A percentile compares a stretch with the other conserved stretches of the same genome.
Conservation (phyloP, 2,797 vertebrate genomes). For the Oreochromis grahami region DNA sequence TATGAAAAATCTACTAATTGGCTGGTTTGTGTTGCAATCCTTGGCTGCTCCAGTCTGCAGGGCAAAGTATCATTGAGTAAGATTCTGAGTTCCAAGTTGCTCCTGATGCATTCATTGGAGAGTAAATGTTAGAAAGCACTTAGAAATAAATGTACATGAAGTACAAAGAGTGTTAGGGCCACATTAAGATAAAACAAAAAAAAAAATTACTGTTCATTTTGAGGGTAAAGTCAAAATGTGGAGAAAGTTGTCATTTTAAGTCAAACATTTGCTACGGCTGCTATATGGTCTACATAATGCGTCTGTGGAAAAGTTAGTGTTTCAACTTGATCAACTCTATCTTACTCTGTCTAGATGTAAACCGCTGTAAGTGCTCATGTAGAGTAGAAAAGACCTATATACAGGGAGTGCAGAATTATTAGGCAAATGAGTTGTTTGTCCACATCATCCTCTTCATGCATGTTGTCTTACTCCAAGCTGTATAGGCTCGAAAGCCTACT, state of each 20-base stretch:
- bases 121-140: not conserved
- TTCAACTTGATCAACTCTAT: not conserved
- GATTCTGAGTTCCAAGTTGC: not conserved
- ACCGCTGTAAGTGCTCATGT: not conserved
- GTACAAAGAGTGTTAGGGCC: not conserved
- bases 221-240: not conserved
- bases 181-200: not conserved
- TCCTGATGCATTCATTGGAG: not conserved
- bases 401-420: too few species aligned
- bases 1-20: not conserved
- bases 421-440: too few species aligned
- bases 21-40: not conserved
- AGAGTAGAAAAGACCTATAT: not conserved
- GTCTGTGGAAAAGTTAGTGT: fast-evolving
- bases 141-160: not conserved
- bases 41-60: not conserved
- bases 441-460: too few species aligned
- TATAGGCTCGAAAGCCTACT: too few species aligned
- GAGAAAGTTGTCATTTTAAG: not conserved
- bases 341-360: not conserved
- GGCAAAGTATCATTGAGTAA: not conserved
- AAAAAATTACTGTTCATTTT: fast-evolving
- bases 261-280: not conserved
- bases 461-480: too few species aligned
- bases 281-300: not conserved